These are phyloP conservation scores for Hedya salicella DNA, from an alignment of 2,888 invertebrate species.

Conservation along the genomic window DNA sequence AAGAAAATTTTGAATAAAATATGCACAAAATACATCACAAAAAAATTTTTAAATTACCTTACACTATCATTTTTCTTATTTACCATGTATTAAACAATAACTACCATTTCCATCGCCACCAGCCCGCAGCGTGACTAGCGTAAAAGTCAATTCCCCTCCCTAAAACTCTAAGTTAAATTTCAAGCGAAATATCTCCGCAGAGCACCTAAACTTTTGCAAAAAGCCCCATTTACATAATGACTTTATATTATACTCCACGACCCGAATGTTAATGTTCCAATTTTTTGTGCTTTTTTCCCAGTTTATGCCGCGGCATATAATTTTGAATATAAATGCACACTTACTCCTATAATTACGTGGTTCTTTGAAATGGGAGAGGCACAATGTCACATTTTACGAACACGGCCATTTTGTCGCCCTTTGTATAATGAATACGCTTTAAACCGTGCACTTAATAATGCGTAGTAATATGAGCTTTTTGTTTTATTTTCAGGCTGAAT, in stretches of 20 bases:
- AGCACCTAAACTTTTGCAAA: slow-evolving; percentile 77
- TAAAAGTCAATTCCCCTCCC: slow-evolving; percentile 6
- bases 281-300: slow-evolving; percentile 53
- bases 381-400: slow-evolving; percentile 3
- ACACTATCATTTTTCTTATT: too few species aligned
- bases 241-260: slow-evolving; percentile 77
- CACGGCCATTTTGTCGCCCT: slow-evolving; percentile 5
- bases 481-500: background rate
- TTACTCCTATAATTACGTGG: slow-evolving; percentile 33
- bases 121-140: background rate
- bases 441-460: slow-evolving; percentile 19
- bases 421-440: slow-evolving; percentile 9
- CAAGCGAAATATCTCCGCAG: slow-evolving; percentile 57
- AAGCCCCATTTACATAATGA: slow-evolving; percentile 80
- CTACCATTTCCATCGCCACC: background rate
- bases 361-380: slow-evolving; percentile 14
- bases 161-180: slow-evolving; percentile 28
- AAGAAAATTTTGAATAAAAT: too few species aligned
- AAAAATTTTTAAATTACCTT: too few species aligned
- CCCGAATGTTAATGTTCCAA: slow-evolving; percentile 73
- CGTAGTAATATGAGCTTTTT: background rate
- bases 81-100: too few species aligned
- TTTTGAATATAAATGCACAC: slow-evolving; percentile 39
- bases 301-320: slow-evolving; percentile 39
- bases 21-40: too few species aligned